A percentile compares a stretch with the other conserved stretches of the same genome.
phyloP scores from a whole-genome alignment of 2,888 invertebrate species.

The Morpho helenor region DNA sequence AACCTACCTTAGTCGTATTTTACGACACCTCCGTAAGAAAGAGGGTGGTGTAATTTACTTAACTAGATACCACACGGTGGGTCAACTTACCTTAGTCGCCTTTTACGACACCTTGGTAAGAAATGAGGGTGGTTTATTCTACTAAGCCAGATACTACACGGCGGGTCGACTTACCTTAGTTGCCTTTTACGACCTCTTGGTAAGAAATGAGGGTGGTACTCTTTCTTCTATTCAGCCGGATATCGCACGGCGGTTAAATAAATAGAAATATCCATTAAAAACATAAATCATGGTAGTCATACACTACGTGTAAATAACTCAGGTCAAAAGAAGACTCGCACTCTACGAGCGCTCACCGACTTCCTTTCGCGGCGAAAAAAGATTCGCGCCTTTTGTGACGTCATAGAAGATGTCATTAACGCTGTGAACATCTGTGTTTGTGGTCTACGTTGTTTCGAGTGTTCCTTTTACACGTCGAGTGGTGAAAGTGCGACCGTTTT shows the following conservation, averaged over 20 bases:
- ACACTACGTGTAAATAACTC: slow-evolving; percentile 28
- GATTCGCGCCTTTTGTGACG: slow-evolving; percentile 16
- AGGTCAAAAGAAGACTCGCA: slow-evolving; percentile 31
- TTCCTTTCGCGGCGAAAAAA: slow-evolving; percentile 21
- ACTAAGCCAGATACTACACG: too few species aligned
- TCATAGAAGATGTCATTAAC: slow-evolving; percentile 17
- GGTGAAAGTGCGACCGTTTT: slow-evolving; percentile 4
- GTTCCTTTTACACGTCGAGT: slow-evolving; percentile 2
- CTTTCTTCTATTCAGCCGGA: background rate
- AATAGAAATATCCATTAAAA: background rate
- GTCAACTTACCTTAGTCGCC: too few species aligned
- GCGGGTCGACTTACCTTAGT: too few species aligned
- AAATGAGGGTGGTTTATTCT: too few species aligned
- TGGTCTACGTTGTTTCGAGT: slow-evolving; percentile 15
- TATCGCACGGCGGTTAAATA: background rate
- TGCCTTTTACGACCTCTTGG: too few species aligned
- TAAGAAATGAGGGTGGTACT: too few species aligned
- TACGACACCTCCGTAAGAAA: too few species aligned
- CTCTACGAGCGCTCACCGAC: slow-evolving; percentile 22
- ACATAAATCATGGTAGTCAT: background rate
- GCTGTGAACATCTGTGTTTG: slow-evolving; percentile 17
- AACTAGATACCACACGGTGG: too few species aligned
- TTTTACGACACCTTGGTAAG: too few species aligned
- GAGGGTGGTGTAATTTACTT: too few species aligned
- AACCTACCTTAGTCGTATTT: too few species aligned